Conservation (phyloP, 2,113 vertebrate genomes). For the Prionailurus bengalensis region DNA sequence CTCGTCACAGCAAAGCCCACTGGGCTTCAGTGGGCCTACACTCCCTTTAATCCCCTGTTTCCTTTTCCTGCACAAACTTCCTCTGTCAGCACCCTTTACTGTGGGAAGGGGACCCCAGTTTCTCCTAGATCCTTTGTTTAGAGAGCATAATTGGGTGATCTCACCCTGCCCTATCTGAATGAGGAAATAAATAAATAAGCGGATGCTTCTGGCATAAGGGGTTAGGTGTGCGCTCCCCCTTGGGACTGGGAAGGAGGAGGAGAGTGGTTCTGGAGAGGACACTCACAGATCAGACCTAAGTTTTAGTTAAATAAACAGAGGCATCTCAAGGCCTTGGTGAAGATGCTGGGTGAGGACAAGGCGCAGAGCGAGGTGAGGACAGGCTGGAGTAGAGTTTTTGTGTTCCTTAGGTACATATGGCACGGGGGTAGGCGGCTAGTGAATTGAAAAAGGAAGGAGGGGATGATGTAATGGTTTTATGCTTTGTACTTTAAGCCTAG, state of each 20-base stretch:
- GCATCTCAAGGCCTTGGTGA: neutral
- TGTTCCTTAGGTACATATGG: too few species aligned
- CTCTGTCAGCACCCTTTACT: neutral
- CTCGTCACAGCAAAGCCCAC: neutral
- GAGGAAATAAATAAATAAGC: neutral
- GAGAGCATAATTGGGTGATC: neutral
- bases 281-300: neutral
- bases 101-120: neutral
- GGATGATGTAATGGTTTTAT: neutral
- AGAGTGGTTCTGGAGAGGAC: neutral
- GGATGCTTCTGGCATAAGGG: neutral
- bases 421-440: rapidly evolving
- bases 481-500: neutral
- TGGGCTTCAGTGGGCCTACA: rapidly evolving
- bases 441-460: neutral
- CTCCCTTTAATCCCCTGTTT: too few species aligned
- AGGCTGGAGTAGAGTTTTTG: too few species aligned
- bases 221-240: too few species aligned
- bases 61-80: neutral
- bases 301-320: neutral
- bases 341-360: too few species aligned
- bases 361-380: too few species aligned
- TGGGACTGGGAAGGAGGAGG: neutral
- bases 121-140: neutral
- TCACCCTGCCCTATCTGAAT: neutral